phyloP scores from a whole-genome alignment of 2,113 vertebrate genomes.

The Gobius niger region DNA sequence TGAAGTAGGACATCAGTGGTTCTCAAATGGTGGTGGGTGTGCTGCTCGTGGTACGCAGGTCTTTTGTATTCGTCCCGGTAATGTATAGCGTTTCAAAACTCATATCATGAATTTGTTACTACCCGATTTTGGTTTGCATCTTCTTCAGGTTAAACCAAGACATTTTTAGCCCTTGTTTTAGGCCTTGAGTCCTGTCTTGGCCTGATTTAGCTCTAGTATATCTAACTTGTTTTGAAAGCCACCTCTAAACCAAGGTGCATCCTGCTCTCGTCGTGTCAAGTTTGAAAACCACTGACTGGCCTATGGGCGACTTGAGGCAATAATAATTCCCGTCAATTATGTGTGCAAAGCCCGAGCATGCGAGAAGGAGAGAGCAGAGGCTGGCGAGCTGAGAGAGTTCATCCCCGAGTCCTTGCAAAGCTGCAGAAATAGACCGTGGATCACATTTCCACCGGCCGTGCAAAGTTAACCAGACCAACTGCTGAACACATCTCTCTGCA shows the following conservation, averaged over 20 bases:
- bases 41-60: too few species aligned
- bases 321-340: background rate
- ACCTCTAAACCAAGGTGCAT: background rate
- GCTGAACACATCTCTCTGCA: constrained; percentile 56
- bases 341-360: background rate
- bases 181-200: background rate
- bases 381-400: constrained; percentile 22
- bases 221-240: too few species aligned
- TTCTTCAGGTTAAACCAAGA: background rate
- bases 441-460: constrained; percentile 54
- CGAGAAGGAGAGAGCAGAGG: constrained; percentile 10
- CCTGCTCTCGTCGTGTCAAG: background rate
- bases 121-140: background rate
- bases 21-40: background rate
- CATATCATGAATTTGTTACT: background rate
- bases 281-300: background rate
- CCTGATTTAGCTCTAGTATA: too few species aligned
- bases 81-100: background rate
- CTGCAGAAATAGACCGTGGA: constrained; percentile 61
- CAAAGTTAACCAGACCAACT: constrained; percentile 51
- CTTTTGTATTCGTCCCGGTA: background rate
- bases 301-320: background rate
- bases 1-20: background rate
- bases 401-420: constrained; percentile 14
- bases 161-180: background rate